Evolutionary conservation across 1,140 invertebrate genomes (phyloP).

Genomic region (Drosophila lowei): DNA sequence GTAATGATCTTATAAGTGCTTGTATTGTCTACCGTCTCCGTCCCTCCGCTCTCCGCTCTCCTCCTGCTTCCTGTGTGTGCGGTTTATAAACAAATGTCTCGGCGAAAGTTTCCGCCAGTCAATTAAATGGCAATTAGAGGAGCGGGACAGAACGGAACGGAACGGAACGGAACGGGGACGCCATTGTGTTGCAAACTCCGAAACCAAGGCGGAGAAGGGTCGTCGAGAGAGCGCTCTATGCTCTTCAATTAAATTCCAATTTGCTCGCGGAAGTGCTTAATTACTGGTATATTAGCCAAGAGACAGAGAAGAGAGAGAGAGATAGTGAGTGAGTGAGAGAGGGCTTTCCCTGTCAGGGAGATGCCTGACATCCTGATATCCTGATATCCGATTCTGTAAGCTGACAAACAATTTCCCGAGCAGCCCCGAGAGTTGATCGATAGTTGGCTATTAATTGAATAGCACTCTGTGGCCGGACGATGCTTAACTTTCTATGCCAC

Average conservation of each 20-base stretch:
- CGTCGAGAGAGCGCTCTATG: constrained; percentile 27
- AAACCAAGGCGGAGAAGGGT: neutral
- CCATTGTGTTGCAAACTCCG: constrained; percentile 29
- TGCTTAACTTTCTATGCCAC: constrained; percentile 5
- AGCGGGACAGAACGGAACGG: too few relatives aligned
- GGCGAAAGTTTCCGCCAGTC: constrained; percentile 58
- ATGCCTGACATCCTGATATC: neutral
- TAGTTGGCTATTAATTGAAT: constrained; percentile 40
- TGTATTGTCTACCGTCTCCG: constrained; percentile 54
- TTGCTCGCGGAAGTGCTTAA: constrained; percentile 51
- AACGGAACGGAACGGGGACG: neutral
- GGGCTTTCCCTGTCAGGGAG: too few relatives aligned
- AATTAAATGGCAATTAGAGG: constrained; percentile 71
- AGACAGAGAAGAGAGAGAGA: neutral
- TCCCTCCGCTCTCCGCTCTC: neutral
- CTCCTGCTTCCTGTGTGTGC: constrained; percentile 29
- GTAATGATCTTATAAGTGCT: constrained; percentile 79
- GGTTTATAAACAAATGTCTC: constrained; percentile 67
- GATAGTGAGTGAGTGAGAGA: too few relatives aligned
- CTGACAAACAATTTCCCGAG: constrained; percentile 47
- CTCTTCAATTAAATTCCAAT: constrained; percentile 59
- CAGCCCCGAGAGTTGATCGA: constrained; percentile 42
- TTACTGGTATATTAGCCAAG: constrained; percentile 50
- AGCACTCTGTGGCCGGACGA: constrained; percentile 6
- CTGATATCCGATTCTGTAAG: constrained; percentile 37